Conservation (phyloP, 1,140 invertebrate genomes). For the Drosophila bocki region DNA sequence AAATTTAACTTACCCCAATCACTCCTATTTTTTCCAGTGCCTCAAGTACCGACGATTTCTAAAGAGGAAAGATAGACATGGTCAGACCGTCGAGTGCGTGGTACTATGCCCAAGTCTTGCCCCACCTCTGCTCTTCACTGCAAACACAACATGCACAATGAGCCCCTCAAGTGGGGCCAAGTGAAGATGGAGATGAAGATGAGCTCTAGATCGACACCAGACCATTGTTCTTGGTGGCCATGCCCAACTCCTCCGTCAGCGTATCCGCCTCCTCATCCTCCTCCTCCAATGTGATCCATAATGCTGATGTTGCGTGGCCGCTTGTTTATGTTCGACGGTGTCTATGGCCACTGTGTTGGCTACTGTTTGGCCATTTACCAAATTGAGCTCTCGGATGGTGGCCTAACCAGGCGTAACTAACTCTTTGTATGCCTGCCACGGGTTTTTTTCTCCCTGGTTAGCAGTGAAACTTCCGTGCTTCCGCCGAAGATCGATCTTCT, state of each 20-base stretch:
- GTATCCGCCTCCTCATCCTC: constrained; percentile 23
- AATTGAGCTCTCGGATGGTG: constrained; percentile 61
- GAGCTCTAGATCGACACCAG: constrained; percentile 50
- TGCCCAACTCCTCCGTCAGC: constrained; percentile 7
- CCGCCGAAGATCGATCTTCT: constrained; percentile 57
- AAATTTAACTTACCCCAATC: too few species aligned
- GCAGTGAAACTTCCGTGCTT: constrained; percentile 60
- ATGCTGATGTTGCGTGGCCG: constrained; percentile 69
- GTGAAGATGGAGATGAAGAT: constrained; percentile 55
- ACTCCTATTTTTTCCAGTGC: neutral
- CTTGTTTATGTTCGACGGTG: constrained; percentile 66
- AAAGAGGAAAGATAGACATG: constrained; percentile 40
- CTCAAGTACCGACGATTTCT: constrained; percentile 9
- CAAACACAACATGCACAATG: constrained; percentile 67
- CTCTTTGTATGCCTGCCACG: constrained; percentile 37
- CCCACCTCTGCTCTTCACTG: neutral
- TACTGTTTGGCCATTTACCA: constrained; percentile 63
- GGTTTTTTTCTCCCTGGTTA: constrained; percentile 21
- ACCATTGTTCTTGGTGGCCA: constrained; percentile 69
- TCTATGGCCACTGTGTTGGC: constrained; percentile 25
- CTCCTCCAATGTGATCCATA: constrained; percentile 25
- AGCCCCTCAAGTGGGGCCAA: constrained; percentile 59
- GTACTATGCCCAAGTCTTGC: constrained; percentile 32
- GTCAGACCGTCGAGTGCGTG: constrained; percentile 73
- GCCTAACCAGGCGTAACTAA: constrained; percentile 75